A percentile compares a stretch with the other conserved stretches of the same genome.
Conservation (phyloP, 2,797 vertebrate genomes). For the Schizopygopsis pylzovi region DNA sequence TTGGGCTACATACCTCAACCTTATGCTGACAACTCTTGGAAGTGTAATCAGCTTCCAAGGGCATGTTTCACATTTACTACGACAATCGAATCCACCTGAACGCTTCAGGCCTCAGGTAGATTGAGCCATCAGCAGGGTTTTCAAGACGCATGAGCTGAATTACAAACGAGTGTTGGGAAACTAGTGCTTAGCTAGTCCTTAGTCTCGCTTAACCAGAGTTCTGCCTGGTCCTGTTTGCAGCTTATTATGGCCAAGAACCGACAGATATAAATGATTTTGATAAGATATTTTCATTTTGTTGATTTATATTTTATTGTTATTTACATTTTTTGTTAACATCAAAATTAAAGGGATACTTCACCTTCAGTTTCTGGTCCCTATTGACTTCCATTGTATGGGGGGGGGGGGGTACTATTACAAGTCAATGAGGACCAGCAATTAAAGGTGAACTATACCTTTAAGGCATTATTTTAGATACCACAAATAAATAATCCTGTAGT, state of each 20-base stretch:
- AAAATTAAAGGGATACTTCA: no score
- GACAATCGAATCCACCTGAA: conserved; percentile 20
- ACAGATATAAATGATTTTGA: neutral
- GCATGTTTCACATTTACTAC: conserved; percentile 9
- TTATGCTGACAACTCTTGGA: conserved; percentile 41
- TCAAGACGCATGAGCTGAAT: neutral
- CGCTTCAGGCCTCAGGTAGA: conserved; percentile 9
- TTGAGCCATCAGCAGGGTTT: conserved; percentile 9
- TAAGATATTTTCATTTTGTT: neutral
- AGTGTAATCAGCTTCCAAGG: conserved; percentile 51
- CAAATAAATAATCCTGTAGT: neutral
- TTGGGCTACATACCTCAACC: conserved; percentile 41
- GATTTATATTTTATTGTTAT: no score
- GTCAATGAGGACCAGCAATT: no score
- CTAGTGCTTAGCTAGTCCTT: neutral
- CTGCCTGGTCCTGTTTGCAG: neutral
- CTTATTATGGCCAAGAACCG: neutral
- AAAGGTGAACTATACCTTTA: neutral
- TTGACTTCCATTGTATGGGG: no score
- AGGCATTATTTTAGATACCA: neutral
- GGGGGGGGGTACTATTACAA: no score
- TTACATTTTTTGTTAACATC: no score
- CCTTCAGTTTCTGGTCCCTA: no score
- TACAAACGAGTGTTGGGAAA: neutral
- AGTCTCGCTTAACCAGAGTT: neutral